Base-by-base conservation (phyloP, 2,888 invertebrate genomes). In the Drepana falcataria region DNA sequence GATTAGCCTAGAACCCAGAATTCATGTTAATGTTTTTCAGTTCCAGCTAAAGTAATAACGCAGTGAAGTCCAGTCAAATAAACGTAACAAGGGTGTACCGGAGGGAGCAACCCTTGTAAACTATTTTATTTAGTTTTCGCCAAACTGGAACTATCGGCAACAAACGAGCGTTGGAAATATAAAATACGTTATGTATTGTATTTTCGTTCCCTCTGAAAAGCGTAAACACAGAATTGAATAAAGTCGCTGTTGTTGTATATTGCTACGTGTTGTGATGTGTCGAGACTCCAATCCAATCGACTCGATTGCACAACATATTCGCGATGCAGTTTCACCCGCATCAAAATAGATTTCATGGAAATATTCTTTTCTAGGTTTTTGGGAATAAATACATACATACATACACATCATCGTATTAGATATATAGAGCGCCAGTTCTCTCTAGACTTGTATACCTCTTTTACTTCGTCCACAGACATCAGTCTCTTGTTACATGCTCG, bases 121-220 rank as follows among this genome's bases (percentile, higher is more conserved):
- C 76, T 79, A 77, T 80, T 82, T 81, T 78, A 79, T 79, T 77
- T 75, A 69, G 68, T 73, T 78, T 79, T 66, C 66, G 57, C 62
- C 56, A 57, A 71, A 69, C 60, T 64, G 61, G 55, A 64, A 59
- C 51, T 51, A 51, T 60, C 61, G 54, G 55, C 57, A 63, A 64
- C 59, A 56, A 60, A 63, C 55, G 55, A 7, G 54, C 40, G 51
- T 21, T 51, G 51, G 40, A 58, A 60, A 57, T 54, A 63, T 60
- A 60, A 60, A 63, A 61, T 58, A 60, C 47, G 53, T 5, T 49
- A 33, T 48, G 37, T n/a, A 44, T 44, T 44, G 6, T 44, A 4
- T 33, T 6, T 40, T 37, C 49, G 21, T 44, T 47, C 21, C 1
- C 21, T 6, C 47, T 49, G 56, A 53, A 49, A 56, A 21, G 34